phyloP scores from a whole-genome alignment of 2,113 vertebrate species.

The Cercocebus atys region DNA sequence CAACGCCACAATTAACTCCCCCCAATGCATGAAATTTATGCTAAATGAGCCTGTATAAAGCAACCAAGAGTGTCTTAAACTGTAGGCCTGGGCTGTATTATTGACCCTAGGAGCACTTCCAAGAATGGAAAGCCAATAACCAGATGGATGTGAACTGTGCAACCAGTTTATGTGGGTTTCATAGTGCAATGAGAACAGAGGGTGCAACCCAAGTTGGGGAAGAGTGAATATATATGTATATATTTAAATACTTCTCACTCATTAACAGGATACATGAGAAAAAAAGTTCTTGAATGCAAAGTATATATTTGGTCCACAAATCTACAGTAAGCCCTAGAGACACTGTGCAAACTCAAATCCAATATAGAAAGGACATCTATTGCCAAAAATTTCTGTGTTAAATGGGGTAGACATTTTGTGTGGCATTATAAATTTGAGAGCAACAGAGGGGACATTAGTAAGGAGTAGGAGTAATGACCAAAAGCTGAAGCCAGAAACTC shows the following conservation, averaged over 20 bases:
- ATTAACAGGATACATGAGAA: background rate
- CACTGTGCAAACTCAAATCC: background rate
- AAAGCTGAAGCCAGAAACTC: background rate
- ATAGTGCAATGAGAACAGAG: background rate
- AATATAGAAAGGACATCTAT: background rate
- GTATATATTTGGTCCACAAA: background rate
- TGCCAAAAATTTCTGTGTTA: background rate
- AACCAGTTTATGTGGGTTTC: background rate
- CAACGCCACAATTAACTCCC: background rate
- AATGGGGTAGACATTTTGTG: background rate
- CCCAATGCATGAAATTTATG: background rate
- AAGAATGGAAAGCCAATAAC: background rate
- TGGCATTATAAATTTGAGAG: conserved; percentile 5
- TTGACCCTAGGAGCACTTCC: conserved; percentile 10
- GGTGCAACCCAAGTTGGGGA: background rate
- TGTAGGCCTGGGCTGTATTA: background rate
- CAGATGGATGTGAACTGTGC: background rate
- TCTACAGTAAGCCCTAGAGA: background rate
- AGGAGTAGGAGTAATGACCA: background rate
- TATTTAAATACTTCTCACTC: background rate
- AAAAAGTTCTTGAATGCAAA: background rate
- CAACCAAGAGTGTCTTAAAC: conserved; percentile 31
- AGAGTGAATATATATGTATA: background rate
- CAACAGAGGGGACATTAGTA: background rate
- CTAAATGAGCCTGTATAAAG: conserved; percentile 54